These are phyloP conservation scores for Triplophysa bombifrons DNA, from an alignment of 2,797 vertebrate genomes.

Conservation along the genomic window DNA sequence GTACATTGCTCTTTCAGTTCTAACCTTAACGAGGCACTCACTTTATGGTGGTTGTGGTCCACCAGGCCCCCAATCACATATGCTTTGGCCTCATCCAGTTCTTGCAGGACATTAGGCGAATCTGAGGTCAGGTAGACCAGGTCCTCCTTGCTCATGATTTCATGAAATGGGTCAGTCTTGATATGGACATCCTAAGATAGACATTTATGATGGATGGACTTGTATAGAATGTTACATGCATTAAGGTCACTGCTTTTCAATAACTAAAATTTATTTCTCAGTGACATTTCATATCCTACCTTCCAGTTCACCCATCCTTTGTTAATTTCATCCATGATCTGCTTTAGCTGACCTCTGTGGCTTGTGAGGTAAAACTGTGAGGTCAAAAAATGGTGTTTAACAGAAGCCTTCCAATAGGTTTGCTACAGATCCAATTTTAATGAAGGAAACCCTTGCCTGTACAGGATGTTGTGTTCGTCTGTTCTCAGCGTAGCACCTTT, in stretches of 20 bases:
- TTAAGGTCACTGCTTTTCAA: not conserved
- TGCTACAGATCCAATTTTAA: not conserved
- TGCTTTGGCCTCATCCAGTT: constrained; percentile 89
- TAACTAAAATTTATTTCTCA: not conserved
- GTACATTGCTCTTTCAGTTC: not conserved
- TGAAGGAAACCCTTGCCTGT: constrained; percentile 76
- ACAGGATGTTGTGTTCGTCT: constrained; percentile 86
- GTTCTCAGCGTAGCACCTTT: constrained; percentile 95
- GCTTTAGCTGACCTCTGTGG: constrained; percentile 90
- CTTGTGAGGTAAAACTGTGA: constrained; percentile 93
- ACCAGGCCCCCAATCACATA: constrained; percentile 98
- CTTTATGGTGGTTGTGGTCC: constrained; percentile 99
- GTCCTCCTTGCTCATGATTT: constrained; percentile 85
- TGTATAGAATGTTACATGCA: not conserved
- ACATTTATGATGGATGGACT: not conserved
- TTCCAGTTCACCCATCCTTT: constrained; percentile 99
- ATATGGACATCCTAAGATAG: constrained; percentile 85
- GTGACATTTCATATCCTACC: constrained; percentile 69
- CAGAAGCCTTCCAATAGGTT: not conserved
- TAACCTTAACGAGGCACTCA: constrained; percentile 56
- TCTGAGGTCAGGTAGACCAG: constrained; percentile 96
- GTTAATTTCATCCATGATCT: constrained; percentile 95
- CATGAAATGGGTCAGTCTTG: constrained; percentile 84
- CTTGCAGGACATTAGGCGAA: constrained; percentile 87
- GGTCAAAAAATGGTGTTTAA: not conserved